Conservation (phyloP, 2,113 vertebrate species). For the Grammomys surdaster region DNA sequence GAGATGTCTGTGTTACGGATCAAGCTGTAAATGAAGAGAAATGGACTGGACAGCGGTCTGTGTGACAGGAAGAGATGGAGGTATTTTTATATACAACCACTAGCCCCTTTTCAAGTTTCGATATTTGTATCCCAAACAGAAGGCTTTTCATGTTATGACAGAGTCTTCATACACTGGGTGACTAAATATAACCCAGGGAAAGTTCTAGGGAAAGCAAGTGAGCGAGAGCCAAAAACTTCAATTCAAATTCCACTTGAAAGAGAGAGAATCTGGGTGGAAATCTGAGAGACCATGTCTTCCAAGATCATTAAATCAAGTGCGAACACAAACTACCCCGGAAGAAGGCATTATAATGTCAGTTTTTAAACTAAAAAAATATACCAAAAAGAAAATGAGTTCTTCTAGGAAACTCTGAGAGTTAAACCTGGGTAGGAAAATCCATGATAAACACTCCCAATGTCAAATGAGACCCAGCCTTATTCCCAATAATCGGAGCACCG, state of each 20-base stretch:
- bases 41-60: not conserved
- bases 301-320: constrained; percentile 65
- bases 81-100: constrained; percentile 59
- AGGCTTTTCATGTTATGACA: constrained; percentile 70
- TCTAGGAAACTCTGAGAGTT: constrained; percentile 19
- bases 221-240: constrained; percentile 65
- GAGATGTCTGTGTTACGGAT: not conserved
- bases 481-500: not conserved
- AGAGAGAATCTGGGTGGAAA: constrained; percentile 63
- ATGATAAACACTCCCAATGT: not conserved
- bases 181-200: constrained; percentile 71
- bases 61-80: not conserved
- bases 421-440: constrained; percentile 16
- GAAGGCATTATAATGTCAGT: constrained; percentile 31
- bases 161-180: constrained; percentile 70
- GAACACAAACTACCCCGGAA: constrained; percentile 47
- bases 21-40: constrained; percentile 8
- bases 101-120: constrained; percentile 63
- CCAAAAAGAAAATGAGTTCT: constrained; percentile 48
- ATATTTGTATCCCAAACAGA: constrained; percentile 75
- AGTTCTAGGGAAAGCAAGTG: constrained; percentile 74
- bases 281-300: constrained; percentile 53
- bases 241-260: constrained; percentile 70
- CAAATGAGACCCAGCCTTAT: not conserved
- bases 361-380: constrained; percentile 35